Evolutionary conservation across 2,797 vertebrate genomes (phyloP).

Genomic region (Lagodon rhomboides): DNA sequence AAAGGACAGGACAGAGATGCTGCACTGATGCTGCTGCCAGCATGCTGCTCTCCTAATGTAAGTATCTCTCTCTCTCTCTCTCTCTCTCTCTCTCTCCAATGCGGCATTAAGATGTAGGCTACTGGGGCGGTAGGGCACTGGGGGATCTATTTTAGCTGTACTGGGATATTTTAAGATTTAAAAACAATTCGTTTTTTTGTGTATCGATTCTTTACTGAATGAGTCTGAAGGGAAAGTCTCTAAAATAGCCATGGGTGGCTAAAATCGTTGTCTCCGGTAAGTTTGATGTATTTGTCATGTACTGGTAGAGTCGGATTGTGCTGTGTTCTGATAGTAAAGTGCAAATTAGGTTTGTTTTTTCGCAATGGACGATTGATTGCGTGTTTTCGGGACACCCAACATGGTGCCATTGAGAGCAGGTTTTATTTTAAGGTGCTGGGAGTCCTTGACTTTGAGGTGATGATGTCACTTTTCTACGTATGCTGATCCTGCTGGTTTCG

Average conservation of each 20-base stretch:
- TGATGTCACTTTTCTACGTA: conserved; percentile 67
- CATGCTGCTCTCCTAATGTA: conserved; percentile 35
- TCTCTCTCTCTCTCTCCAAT: conserved; percentile 52
- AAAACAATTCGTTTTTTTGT: neutral
- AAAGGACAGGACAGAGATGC: conserved; percentile 58
- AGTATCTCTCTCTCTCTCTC: conserved; percentile 46
- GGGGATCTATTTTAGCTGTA: neutral
- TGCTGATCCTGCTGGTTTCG: conserved; percentile 17
- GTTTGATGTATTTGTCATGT: conserved; percentile 32
- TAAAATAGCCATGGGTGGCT: neutral
- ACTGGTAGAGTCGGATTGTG: accelerated
- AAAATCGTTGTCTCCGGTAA: conserved; percentile 20
- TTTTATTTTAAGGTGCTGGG: conserved; percentile 28
- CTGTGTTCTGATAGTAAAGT: neutral
- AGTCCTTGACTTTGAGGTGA: conserved; percentile 72
- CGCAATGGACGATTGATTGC: neutral
- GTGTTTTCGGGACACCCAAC: conserved; percentile 2
- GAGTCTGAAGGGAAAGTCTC: neutral
- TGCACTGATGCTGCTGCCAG: conserved; percentile 57
- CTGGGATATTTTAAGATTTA: neutral
- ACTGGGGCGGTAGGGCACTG: conserved; percentile 4
- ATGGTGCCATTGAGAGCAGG: conserved; percentile 16
- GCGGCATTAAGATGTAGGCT: conserved; percentile 65
- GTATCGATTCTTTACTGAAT: neutral
- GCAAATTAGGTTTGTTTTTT: neutral